Percentiles rank a stretch among this genome's conserved stretches.
Evolutionary conservation across 2,797 vertebrate species (phyloP).

Genomic region (Darevskia nairensis): DNA sequence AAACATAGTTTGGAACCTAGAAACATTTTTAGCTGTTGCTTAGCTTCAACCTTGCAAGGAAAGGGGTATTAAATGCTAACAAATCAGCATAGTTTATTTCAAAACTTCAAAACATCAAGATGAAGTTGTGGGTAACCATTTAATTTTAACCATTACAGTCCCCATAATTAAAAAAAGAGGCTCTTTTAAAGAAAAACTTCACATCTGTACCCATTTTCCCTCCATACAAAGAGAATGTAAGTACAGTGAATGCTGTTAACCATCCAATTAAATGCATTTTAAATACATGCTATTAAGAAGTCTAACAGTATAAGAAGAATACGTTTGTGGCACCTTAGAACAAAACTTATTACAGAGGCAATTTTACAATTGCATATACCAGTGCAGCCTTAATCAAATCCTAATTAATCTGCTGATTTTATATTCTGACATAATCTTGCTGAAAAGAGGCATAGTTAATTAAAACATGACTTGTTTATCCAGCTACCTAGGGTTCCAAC

Average conservation of each 20-base stretch:
- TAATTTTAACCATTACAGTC: not conserved
- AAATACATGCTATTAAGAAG: slow-evolving; percentile 28
- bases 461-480: slow-evolving; percentile 63
- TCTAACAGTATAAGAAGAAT: slow-evolving; percentile 39
- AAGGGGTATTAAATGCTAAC: not conserved
- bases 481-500: slow-evolving; percentile 53
- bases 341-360: slow-evolving; percentile 32
- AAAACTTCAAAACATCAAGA: not conserved
- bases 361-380: slow-evolving; percentile 30
- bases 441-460: slow-evolving; percentile 67
- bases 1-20: not conserved
- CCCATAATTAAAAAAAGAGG: not conserved
- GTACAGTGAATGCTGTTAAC: slow-evolving; percentile 2
- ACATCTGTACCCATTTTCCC: not conserved
- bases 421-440: slow-evolving; percentile 57
- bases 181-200: not conserved
- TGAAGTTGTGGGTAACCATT: not conserved
- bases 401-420: slow-evolving; percentile 60
- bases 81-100: not conserved
- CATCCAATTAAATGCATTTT: slow-evolving; percentile 36
- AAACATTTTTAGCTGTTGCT: not conserved
- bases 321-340: not conserved
- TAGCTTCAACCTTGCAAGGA: not conserved
- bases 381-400: slow-evolving; percentile 58
- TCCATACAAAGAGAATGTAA: slow-evolving; percentile 14